Base-by-base conservation (phyloP, 2,888 invertebrate genomes). In the Stenurella melanura region DNA sequence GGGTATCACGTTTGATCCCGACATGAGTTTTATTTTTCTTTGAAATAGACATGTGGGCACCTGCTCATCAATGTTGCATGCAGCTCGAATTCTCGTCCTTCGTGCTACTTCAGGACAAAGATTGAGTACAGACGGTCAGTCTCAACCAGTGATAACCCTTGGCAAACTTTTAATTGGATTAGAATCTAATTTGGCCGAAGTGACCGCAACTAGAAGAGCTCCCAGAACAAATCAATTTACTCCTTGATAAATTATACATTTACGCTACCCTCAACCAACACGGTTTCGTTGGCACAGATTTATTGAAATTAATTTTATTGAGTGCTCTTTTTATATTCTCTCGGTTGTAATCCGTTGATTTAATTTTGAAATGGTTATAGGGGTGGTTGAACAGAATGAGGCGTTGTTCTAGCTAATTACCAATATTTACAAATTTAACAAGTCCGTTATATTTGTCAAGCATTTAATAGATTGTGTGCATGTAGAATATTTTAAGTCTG, bases 101-200 rank as follows among this genome's bases (percentile, higher is more conserved):
- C 26, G 19, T 50, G 58, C 50, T 57, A 54, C 58, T 69, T 71
- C 68, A 50, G 72, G 80, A 80, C 76, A 76, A 72, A 78, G 81
- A 82, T 81, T 80, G 81, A 80, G 79, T 75, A 75, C 78, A 79
- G 83, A 81, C 82, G 83, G 83, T 77, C 84, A 82, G 82, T 78
- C 80, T 82, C 80, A 78, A 82, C 80, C 82, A 76, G 76, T 78
- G 83, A 84, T 83, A 86, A 86, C 86, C 88, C 88, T 78, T 77
- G 85, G 85, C 78, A 88, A 90, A 90, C 88, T 90, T 89, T 90
- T 90, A 90, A 90, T 89, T 90, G 90, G 89, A 90, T 90, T 90
- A 89, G 89, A 89, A 89, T 89, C 89, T 89, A 89, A 90, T 89
- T 90, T 89, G 87, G 88, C 87, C 88, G 85, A 87, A 88, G 88